Conservation (phyloP, 53 echinoderm and acorn worm genomes). For the Paelopatides confundens region DNA sequence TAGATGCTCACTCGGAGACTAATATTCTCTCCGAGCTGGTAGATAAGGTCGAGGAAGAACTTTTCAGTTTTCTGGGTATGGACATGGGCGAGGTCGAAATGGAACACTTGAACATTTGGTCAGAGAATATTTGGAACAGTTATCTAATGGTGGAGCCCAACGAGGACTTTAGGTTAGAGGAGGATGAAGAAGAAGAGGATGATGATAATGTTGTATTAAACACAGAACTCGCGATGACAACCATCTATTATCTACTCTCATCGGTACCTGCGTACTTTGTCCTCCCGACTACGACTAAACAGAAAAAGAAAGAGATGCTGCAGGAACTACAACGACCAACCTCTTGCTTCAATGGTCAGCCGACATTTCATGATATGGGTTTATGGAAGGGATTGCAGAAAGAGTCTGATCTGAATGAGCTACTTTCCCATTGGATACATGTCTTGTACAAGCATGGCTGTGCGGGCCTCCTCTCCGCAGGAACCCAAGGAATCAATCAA, state of each 20-base stretch:
- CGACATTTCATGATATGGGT: slow-evolving; percentile 74
- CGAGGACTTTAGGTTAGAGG: background rate
- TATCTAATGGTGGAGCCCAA: slow-evolving; percentile 64
- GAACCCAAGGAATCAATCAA: slow-evolving; percentile 86
- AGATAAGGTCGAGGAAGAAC: slow-evolving; percentile 79
- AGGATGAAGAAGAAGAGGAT: slow-evolving; percentile 61
- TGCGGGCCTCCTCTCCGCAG: slow-evolving; percentile 71
- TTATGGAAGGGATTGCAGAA: slow-evolving; percentile 75
- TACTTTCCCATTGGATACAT: slow-evolving; percentile 94
- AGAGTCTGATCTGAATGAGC: slow-evolving; percentile 75
- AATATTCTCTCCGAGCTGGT: slow-evolving; percentile 74
- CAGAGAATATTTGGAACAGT: slow-evolving; percentile 92
- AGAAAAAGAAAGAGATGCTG: slow-evolving; percentile 84
- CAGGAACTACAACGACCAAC: slow-evolving; percentile 84
- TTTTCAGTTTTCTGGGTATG: slow-evolving; percentile 73
- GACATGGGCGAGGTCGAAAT: slow-evolving; percentile 67
- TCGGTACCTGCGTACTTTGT: slow-evolving; percentile 85
- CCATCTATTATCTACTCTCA: slow-evolving; percentile 86
- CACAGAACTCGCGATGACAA: slow-evolving; percentile 76
- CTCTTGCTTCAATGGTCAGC: slow-evolving; percentile 94
- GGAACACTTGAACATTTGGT: slow-evolving; percentile 85
- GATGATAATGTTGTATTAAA: slow-evolving; percentile 48
- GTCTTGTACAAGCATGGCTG: slow-evolving; percentile 96
- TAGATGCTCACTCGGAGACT: slow-evolving; percentile 68
- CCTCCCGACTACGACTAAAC: slow-evolving; percentile 67